Base-by-base conservation (phyloP, 2,888 invertebrate species). In the Drepanosiphum platanoidis region DNA sequence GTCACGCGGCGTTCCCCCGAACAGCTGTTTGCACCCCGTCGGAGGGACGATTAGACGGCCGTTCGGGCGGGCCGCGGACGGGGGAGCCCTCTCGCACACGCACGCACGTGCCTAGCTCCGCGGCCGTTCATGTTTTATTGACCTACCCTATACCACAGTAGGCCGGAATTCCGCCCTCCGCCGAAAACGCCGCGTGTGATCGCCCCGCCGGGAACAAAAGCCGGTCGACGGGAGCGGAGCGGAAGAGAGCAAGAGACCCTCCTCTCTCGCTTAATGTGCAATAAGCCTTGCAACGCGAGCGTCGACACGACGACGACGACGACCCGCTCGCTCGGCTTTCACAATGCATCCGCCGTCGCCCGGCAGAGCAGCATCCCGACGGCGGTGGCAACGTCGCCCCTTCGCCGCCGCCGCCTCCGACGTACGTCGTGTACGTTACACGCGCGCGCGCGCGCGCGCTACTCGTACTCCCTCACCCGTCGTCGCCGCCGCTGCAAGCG, bases 131-230 rank as follows among this genome's bases (percentile, higher is more conserved):
- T 58, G 34, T 61, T 77, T 74, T 83, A 84, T 84, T 84, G 84
- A 84, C 84, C 84, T 84, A 84, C 84, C 84, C 84, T 84, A 52
- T 52, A 84, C 72, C 58, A n/a, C n/a, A n/a, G n/a, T 64, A 46
- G 66, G 27, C 83, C 75, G 83, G 75, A 83, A 75, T 83, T 75
- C 66, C 75, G 66, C 83, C 83, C 83, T 75, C 36, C n/a, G 36
- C 58, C 66, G 61, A 72, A 36, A 82, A 71, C 61, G 71, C 70
- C 72, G 72, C 18, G 27, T 36, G 52, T 32, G 11, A 30, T 18
- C 34, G 39, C 30, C 34, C 32, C n/a, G 42, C 46, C 39, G 52
- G 18, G 58, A 70, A 84, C 84, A 84, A 84, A 83, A 30, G 74
- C 42, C 32, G 22, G 32, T 22, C 22, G 52, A 11, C n/a, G 13